These are phyloP conservation scores for Colossoma macropomum DNA, from an alignment of 2,113 vertebrate species.

Conservation along the genomic window DNA sequence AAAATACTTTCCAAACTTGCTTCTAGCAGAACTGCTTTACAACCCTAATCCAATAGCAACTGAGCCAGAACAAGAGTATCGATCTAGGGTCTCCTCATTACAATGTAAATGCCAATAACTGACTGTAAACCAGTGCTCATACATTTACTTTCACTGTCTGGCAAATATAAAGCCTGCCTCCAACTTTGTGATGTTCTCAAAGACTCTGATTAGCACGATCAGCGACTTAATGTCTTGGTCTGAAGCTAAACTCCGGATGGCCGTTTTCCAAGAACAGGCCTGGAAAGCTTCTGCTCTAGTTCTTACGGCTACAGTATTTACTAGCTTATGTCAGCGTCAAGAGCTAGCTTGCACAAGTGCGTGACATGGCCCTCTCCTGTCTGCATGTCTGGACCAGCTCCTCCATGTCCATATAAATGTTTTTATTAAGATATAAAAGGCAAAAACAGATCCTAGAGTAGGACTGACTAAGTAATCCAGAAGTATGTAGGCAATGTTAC, in stretches of 20 bases:
- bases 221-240: neutral
- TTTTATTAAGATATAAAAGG: slow-evolving; percentile 10
- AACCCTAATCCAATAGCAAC: too few relatives aligned
- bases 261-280: slow-evolving; percentile 6
- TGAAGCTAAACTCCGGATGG: slow-evolving; percentile 13
- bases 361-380: neutral
- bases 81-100: too few relatives aligned
- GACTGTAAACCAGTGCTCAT: too few relatives aligned
- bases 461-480: neutral
- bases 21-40: too few relatives aligned
- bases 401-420: neutral
- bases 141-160: too few relatives aligned
- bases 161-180: too few relatives aligned
- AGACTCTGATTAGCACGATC: too few relatives aligned
- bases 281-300: neutral
- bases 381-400: slow-evolving; percentile 4
- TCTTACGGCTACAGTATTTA: too few relatives aligned
- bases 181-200: too few relatives aligned
- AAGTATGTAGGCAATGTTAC: neutral
- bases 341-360: slow-evolving; percentile 4
- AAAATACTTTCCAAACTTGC: too few relatives aligned
- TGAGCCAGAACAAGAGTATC: too few relatives aligned
- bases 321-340: neutral
- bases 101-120: too few relatives aligned
- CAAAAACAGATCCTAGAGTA: neutral